phyloP scores from a whole-genome alignment of 2,888 invertebrate species.

The Dorcus hopei region DNA sequence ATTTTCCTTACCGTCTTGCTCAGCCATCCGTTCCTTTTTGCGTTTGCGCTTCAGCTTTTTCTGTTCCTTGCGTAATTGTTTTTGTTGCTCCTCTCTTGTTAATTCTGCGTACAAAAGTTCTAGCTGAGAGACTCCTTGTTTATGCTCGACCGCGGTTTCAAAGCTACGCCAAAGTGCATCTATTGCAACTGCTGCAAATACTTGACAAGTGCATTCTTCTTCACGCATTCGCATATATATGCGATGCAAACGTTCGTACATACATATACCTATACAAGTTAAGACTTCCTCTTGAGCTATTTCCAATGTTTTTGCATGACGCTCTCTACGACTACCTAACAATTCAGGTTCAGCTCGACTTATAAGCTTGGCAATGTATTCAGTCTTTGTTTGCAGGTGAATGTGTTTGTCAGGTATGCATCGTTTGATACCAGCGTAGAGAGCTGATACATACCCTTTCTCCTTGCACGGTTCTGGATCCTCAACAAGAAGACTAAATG shows the following conservation, averaged over 20 bases:
- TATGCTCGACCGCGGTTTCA: constrained; percentile 85
- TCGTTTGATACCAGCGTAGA: constrained; percentile 83
- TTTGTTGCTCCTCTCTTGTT: constrained; percentile 79
- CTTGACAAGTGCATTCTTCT: constrained; percentile 92
- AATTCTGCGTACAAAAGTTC: constrained; percentile 86
- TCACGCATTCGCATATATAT: constrained; percentile 83
- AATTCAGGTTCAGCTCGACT: constrained; percentile 89
- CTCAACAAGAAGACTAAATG: constrained; percentile 83
- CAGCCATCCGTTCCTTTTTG: constrained; percentile 65
- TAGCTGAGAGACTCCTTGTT: constrained; percentile 77
- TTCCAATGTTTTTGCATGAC: constrained; percentile 95
- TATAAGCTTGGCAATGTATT: constrained; percentile 84
- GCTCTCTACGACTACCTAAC: constrained; percentile 81
- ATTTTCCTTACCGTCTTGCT: constrained; percentile 45
- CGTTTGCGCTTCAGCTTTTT: constrained; percentile 76
- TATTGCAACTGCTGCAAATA: constrained; percentile 83
- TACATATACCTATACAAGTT: constrained; percentile 90
- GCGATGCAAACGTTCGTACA: constrained; percentile 85
- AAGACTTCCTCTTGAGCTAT: constrained; percentile 95
- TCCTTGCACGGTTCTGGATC: constrained; percentile 81
- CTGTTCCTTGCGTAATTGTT: constrained; percentile 82
- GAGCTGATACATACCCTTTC: constrained; percentile 82
- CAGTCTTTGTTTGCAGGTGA: constrained; percentile 83
- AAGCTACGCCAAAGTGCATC: constrained; percentile 87
- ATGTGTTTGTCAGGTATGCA: constrained; percentile 85